A percentile compares a stretch with the other conserved stretches of the same genome.
Evolutionary conservation across 2,888 invertebrate species (phyloP).

Genomic region (Cryptocheilus praepositus): DNA sequence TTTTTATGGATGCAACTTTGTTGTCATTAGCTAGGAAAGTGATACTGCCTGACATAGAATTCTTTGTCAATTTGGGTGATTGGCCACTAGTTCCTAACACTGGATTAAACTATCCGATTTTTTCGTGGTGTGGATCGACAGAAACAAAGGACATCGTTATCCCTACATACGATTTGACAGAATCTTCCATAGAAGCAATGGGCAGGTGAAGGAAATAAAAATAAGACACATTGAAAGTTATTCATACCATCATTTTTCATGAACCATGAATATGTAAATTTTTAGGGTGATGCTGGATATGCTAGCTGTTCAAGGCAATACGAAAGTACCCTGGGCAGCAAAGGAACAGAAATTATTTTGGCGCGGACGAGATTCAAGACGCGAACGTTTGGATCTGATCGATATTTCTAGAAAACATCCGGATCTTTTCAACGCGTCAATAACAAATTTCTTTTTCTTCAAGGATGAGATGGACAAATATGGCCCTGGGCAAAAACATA

Average conservation of each 20-base stretch:
- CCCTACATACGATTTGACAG: slow-evolving; percentile 96
- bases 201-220: slow-evolving; percentile 81
- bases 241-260: background rate
- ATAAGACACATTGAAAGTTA: background rate
- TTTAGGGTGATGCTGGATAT: slow-evolving; percentile 90
- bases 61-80: slow-evolving; percentile 95
- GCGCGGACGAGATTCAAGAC: slow-evolving; percentile 94
- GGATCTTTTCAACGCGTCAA: slow-evolving; percentile 90
- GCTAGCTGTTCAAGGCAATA: slow-evolving; percentile 91
- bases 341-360: slow-evolving; percentile 89
- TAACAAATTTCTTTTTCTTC: slow-evolving; percentile 98
- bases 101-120: slow-evolving; percentile 83
- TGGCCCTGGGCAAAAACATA: slow-evolving; percentile 89
- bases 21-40: slow-evolving; percentile 89
- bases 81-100: slow-evolving; percentile 88
- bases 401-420: slow-evolving; percentile 85
- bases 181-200: slow-evolving; percentile 94
- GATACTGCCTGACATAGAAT: slow-evolving; percentile 88
- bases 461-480: slow-evolving; percentile 88
- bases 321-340: slow-evolving; percentile 82
- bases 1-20: slow-evolving; percentile 93
- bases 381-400: slow-evolving; percentile 88
- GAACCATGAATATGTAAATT: slow-evolving; percentile 41
- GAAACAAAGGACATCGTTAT: slow-evolving; percentile 91
- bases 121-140: slow-evolving; percentile 97